These are phyloP conservation scores for Antheraea yamamai DNA, from an alignment of 2,888 invertebrate genomes.

Conservation along the genomic window DNA sequence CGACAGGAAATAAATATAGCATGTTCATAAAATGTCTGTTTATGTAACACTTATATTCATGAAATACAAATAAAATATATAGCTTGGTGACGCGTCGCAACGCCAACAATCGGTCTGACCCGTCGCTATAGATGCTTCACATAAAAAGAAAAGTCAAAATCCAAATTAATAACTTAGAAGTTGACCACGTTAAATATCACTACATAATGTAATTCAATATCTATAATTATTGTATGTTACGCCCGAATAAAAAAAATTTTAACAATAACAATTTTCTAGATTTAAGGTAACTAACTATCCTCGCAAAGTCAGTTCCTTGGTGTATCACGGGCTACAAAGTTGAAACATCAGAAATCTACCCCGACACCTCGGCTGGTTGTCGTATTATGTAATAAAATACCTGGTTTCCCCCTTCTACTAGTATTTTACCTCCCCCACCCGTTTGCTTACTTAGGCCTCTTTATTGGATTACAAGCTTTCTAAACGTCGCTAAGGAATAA, in stretches of 20 bases:
- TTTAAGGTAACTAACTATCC: neutral
- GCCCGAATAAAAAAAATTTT: neutral
- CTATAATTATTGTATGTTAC: neutral
- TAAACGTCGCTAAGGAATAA: slow-evolving; percentile 32
- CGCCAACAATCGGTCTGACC: too few species aligned
- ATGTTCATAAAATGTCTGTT: too few species aligned
- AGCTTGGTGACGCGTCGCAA: too few species aligned
- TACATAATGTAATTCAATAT: neutral
- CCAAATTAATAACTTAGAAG: too few species aligned
- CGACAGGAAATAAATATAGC: too few species aligned
- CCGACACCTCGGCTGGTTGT: slow-evolving; percentile 28
- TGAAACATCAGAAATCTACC: slow-evolving; percentile 27
- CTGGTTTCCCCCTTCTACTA: slow-evolving; percentile 20
- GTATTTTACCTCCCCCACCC: slow-evolving; percentile 27
- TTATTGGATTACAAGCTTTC: slow-evolving; percentile 40
- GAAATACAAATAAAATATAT: too few species aligned
- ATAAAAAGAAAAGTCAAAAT: too few species aligned
- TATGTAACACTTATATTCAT: too few species aligned
- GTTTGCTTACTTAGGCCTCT: slow-evolving; percentile 35
- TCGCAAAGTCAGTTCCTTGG: neutral
- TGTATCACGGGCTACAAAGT: slow-evolving; percentile 20
- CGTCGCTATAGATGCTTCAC: too few species aligned
- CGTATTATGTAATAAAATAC: slow-evolving; percentile 39
- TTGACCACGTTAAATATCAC: neutral
- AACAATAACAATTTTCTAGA: neutral